phyloP scores from a whole-genome alignment of 2,888 invertebrate genomes.

The Agelastica alni region DNA sequence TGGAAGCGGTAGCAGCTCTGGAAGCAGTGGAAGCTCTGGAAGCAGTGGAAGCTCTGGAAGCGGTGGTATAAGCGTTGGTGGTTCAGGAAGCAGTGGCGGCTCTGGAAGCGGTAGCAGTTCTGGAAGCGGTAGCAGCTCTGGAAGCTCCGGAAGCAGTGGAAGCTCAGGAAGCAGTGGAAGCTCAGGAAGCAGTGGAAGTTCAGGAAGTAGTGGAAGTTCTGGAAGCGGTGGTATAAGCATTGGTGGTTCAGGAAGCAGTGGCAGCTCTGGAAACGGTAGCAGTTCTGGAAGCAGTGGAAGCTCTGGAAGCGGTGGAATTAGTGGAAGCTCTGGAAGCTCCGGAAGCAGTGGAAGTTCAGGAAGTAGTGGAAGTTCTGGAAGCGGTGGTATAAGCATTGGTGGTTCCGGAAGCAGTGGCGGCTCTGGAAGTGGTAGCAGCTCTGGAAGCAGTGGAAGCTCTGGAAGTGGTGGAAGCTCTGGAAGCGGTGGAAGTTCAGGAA shows the following conservation, averaged over 20 bases:
- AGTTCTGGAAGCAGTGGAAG: not conserved
- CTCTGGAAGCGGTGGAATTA: not conserved
- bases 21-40: not conserved
- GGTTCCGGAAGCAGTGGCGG: not conserved
- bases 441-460: not conserved
- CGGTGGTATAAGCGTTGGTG: not conserved
- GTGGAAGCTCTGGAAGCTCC: not conserved
- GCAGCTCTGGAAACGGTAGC: not conserved
- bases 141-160: not conserved
- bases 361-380: not conserved
- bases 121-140: not conserved
- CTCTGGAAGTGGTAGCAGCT: not conserved
- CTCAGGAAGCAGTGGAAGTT: not conserved
- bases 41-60: not conserved
- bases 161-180: not conserved
- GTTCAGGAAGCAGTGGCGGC: not conserved
- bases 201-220: not conserved
- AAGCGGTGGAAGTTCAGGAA: not conserved
- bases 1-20: not conserved
- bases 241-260: not conserved
- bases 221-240: not conserved
- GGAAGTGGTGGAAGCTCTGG: not conserved
- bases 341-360: not conserved
- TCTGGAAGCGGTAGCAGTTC: not conserved
- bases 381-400: not conserved